phyloP scores from a whole-genome alignment of 2,113 vertebrate species.

The Gnathonemus echidnorhynchus region DNA sequence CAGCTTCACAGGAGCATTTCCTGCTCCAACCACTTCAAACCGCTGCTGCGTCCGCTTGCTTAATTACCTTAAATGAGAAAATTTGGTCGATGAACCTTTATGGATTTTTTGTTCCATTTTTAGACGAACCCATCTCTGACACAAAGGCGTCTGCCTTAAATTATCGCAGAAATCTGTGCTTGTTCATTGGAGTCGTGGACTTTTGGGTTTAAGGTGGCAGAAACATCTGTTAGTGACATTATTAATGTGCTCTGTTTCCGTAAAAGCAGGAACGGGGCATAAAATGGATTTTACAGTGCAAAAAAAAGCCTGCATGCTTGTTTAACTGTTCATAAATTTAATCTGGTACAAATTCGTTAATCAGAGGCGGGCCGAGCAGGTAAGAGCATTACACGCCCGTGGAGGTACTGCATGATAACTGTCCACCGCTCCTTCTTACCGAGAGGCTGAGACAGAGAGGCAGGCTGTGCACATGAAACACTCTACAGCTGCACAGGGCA shows the following conservation, averaged over 20 bases:
- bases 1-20: background rate
- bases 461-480: background rate
- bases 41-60: background rate
- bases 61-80: background rate
- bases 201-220: background rate
- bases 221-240: background rate
- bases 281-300: background rate
- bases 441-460: background rate
- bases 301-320: background rate
- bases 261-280: background rate
- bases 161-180: background rate
- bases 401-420: background rate
- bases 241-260: background rate
- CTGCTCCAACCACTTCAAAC: background rate
- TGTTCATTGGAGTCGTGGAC: background rate
- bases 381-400: too few relatives aligned
- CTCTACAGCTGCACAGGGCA: background rate
- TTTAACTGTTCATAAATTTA: background rate
- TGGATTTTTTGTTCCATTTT: background rate
- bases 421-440: background rate
- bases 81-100: background rate
- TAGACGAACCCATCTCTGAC: background rate
- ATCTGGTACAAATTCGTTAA: background rate
- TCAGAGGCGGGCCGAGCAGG: background rate
- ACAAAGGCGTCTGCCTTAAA: background rate